A percentile compares a stretch with the other conserved stretches of the same genome.
Conservation (phyloP, 2,888 invertebrate genomes). For the Marasmarcha lunaedactyla region DNA sequence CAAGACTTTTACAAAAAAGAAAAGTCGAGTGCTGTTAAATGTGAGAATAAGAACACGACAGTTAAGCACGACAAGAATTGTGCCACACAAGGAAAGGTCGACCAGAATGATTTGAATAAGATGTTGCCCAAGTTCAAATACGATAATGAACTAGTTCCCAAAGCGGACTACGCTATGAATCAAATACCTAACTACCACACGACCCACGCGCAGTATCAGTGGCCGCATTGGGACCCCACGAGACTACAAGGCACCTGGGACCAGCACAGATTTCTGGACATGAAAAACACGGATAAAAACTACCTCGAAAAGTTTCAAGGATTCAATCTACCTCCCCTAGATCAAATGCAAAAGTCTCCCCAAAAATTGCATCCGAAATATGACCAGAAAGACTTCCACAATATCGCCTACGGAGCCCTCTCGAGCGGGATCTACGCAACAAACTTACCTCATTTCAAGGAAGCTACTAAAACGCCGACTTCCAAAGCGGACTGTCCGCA, state of each 20-base stretch:
- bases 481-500: slow-evolving; percentile 52
- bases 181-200: slow-evolving; percentile 77
- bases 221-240: slow-evolving; percentile 72
- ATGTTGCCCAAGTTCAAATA: slow-evolving; percentile 64
- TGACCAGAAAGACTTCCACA: slow-evolving; percentile 61
- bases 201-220: slow-evolving; percentile 72
- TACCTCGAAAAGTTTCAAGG: slow-evolving; percentile 72
- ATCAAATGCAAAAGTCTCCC: slow-evolving; percentile 71
- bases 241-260: slow-evolving; percentile 66
- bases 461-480: slow-evolving; percentile 41
- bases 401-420: slow-evolving; percentile 54
- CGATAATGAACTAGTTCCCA: slow-evolving; percentile 65
- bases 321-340: slow-evolving; percentile 71
- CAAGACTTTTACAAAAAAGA: slow-evolving; percentile 67
- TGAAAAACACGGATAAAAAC: slow-evolving; percentile 62
- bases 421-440: slow-evolving; percentile 51
- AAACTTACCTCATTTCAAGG: slow-evolving; percentile 54
- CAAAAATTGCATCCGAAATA: slow-evolving; percentile 68
- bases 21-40: slow-evolving; percentile 48
- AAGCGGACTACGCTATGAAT: slow-evolving; percentile 74
- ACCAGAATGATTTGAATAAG: slow-evolving; percentile 66
- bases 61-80: slow-evolving; percentile 60
- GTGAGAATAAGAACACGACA: slow-evolving; percentile 41
- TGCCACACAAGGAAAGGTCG: slow-evolving; percentile 43
- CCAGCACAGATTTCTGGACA: slow-evolving; percentile 55